Base-by-base conservation (phyloP, 2,797 vertebrate genomes). In the Cichlasoma orientale region DNA sequence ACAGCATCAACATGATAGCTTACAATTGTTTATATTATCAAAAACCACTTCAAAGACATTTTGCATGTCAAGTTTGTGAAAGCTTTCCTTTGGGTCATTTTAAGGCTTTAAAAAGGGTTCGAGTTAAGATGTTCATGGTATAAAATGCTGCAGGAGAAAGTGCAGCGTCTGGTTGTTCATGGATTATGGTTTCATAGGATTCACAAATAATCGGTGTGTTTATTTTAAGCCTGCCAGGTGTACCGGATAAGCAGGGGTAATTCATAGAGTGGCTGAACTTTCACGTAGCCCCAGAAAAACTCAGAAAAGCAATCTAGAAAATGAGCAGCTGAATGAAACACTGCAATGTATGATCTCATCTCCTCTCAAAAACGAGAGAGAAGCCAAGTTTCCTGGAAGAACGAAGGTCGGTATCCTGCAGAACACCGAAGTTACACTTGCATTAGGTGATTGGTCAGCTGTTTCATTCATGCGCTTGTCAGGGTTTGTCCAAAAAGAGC, bases 131-230 rank as follows among this genome's bases (percentile, higher is more conserved):
- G 59, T 21, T 61, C 58, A 5, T 63, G 9, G 25, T 21, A 27
- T 25, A 23, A 44, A 44, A 63, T 18, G 38, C 8, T 5, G 4
- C 13, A 63, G 59, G 5, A 63, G 12, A 12, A 44, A 44, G 1
- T 14, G 59, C 3, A 25, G 38, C 59, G 44, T 69, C 33, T 18
- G 27, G 56, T 63, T 47, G 73, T 75, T 61, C 1, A 29, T n/a
- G 36, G 71, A 72, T 61, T 58, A 31, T 1, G 19, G 31, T 81
- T 80, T 82, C 82, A 56, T 56, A 75, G 73, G 29, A 84, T 86
- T 83, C 66, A 82, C 81, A 82, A 87, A 85, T 58, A 85, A 68
- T 72, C 61, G 27, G 57, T 83, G 27, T 76, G 82, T 87, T 86
- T 85, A 83, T 70, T 84, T 82, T 74, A 77, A 87, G 83, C 18